A percentile compares a stretch with the other conserved stretches of the same genome.
Evolutionary conservation across 2,797 vertebrate species (phyloP).

Genomic region (Chelonia mydas): DNA sequence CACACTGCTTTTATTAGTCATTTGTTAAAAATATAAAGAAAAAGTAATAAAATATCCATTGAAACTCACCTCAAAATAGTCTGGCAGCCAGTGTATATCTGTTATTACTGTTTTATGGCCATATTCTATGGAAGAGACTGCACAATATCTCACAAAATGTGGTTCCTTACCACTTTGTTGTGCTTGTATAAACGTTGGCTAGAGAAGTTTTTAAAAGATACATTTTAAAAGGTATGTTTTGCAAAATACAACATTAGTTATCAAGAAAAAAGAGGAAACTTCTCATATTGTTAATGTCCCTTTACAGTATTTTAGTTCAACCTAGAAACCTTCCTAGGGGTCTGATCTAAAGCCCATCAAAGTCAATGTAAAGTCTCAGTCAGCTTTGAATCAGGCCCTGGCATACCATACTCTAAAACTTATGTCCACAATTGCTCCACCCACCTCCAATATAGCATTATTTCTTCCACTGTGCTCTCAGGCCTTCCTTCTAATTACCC

Average conservation of each 20-base stretch:
- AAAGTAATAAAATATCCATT: background rate
- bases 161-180: slow-evolving; percentile 72
- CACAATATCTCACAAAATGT: slow-evolving; percentile 82
- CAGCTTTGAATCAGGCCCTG: background rate
- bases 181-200: slow-evolving; percentile 75
- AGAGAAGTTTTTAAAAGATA: slow-evolving; percentile 45
- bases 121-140: slow-evolving; percentile 83
- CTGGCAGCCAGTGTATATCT: slow-evolving; percentile 92
- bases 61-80: slow-evolving; percentile 86
- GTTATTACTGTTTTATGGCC: slow-evolving; percentile 87
- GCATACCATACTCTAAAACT: background rate
- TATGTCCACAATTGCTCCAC: background rate
- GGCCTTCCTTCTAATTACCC: background rate
- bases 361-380: background rate
- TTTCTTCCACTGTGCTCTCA: background rate
- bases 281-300: background rate
- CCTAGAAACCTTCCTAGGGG: background rate
- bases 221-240: slow-evolving; percentile 17
- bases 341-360: background rate
- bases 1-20: background rate
- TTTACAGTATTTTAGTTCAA: background rate
- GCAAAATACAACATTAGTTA: background rate
- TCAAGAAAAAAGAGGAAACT: background rate
- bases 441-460: background rate
- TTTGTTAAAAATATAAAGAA: slow-evolving; percentile 17